Base-by-base conservation (phyloP, 2,888 invertebrate species). In the Nemoura dubitans region DNA sequence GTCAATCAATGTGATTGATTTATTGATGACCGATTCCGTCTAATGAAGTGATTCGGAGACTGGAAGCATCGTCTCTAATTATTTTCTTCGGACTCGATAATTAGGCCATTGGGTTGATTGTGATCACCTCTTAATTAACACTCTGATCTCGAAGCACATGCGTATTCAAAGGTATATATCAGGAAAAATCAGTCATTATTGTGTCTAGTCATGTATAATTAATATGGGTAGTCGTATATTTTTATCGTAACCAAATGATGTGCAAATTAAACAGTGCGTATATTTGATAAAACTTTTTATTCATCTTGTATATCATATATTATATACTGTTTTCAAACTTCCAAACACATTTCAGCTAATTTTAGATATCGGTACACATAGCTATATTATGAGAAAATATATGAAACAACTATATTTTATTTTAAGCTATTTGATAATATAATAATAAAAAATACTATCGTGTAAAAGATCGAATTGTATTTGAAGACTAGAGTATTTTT, bases 121-220 rank as follows among this genome's bases (percentile, higher is more conserved):
- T 59, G 59, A 59, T 59, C 59, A 21, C 59, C 59, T 59, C 59
- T 59, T 59, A 59, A 59, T 59, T 59, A 59, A 59, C 59, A 59
- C 6, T 10, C 59, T 21, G 59, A 59, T 7, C 14, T 59, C 59
- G 59, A 16, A 59, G 59, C 59, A n/a, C n/a, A n/a, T n/a, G 21
- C 14, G 21, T 59, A 59, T 59, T 59, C 59, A 7, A 59, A 59
- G 3, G 59, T 7, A 10, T 3, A 36, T 59, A 21, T 59, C 59
- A 59, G 14, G 59, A 59, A 59, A 36, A 59, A 59, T 21, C 59
- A 59, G 59, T 59, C 59, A 59, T 59, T 59, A 59, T 59, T 59
- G 14, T 59, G 59, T 59, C 59, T 59, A 59, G 59, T 59, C 59
- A 59, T 59, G 36, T 36, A 59, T 59, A 59, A 59, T 59, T 59